Base-by-base conservation (phyloP, 92 coral and sea anemone species). In the Hydrozoanthus gracilis region DNA sequence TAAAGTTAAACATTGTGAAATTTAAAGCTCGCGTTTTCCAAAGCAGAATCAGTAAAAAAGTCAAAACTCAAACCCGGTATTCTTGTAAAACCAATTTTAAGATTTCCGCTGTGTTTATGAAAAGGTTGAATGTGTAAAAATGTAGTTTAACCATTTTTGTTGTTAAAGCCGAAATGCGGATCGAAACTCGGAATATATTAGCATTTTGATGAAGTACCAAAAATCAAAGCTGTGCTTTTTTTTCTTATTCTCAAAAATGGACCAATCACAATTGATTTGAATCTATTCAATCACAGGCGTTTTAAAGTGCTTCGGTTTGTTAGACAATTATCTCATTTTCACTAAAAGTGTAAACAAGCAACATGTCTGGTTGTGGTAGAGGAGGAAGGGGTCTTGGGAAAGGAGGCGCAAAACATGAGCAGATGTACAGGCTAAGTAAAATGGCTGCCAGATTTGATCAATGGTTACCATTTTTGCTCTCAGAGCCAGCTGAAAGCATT, bases 171-270 rank as follows among this genome's bases (percentile, higher is more conserved):
- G 66, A 51, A 51, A 51, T 11, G 82, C 82, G 82, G 82, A 76
- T 76, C 82, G 82, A 76, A 76, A 76, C 56, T 51, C 18, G 58
- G 82, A 51, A 76, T 52, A 76, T 5, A 76, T 76, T 76, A 76
- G 82, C 82, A 76, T 76, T 76, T 52, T 76, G 67, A 76, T 76
- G 68, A 76, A 18, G 82, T 67, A 67, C 49, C 82, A 51, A 76
- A 48, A 18, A 67, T 48, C 12, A 10, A 74, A 74, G 61, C 55
- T 74, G 20, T 45, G 79, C 62, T 11, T 51, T 76, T 8, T 48
- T 51, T 48, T 8, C 82, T 48, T 76, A 3, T 48, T 48, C 67
- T 76, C 56, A 14, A 27, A 70, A 70, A 70, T 70, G 48, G 56
- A 76, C 67, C 82, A 76, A 76, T 52, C 82, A 76, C 56, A 20